Percentiles rank a stretch among this genome's conserved stretches.
phyloP scores from a whole-genome alignment of 2,888 invertebrate species.

The Drosophila anceps region DNA sequence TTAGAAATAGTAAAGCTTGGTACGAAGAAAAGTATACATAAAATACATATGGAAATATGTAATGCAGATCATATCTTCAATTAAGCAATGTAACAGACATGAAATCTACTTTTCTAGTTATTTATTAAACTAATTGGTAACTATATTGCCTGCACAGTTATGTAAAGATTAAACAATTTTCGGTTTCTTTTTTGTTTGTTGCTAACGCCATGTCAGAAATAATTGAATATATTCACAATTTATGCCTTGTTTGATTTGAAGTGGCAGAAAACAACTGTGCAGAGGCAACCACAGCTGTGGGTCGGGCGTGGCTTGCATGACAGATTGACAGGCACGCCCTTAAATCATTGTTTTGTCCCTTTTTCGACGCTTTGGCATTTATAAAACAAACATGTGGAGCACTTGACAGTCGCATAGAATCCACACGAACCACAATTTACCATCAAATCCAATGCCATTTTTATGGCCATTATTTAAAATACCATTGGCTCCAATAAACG shows the following conservation, averaged over 20 bases:
- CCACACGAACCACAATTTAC: slow-evolving; percentile 22
- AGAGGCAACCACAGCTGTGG: slow-evolving; percentile 1
- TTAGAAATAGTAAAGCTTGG: no score
- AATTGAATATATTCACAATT: slow-evolving; percentile 14
- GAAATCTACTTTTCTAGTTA: no score
- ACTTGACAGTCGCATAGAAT: slow-evolving; percentile 37
- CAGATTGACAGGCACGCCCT: slow-evolving; percentile 20
- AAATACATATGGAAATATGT: no score
- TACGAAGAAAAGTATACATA: no score
- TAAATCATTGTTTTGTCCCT: slow-evolving; percentile 55
- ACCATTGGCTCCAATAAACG: slow-evolving; percentile 43
- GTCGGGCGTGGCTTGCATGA: background rate
- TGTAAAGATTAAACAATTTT: background rate
- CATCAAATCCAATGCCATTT: slow-evolving; percentile 51
- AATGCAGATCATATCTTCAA: no score
- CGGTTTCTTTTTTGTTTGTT: background rate
- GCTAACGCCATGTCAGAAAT: background rate
- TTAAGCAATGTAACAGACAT: no score
- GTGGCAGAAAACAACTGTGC: slow-evolving; percentile 13
- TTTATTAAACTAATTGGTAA: no score
- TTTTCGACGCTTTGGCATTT: slow-evolving; percentile 44
- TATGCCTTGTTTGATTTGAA: slow-evolving; percentile 10
- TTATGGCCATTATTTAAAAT: slow-evolving; percentile 63
- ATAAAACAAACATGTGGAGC: slow-evolving; percentile 30
- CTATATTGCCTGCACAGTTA: background rate